Conservation (phyloP, 1,140 invertebrate genomes). For the Zaprionus gabonicus region DNA sequence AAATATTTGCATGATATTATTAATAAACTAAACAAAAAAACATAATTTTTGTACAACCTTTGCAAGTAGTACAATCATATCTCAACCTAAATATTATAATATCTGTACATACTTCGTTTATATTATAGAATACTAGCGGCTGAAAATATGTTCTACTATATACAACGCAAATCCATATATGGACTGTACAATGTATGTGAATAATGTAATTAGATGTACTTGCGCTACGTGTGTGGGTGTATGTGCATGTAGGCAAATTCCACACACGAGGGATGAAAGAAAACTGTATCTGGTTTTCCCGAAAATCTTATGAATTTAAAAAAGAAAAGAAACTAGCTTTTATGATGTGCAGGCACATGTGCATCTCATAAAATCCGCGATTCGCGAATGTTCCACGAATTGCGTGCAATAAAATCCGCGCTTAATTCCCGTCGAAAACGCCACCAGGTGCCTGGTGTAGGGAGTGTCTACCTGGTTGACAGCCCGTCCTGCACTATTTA, state of each 20-base stretch:
- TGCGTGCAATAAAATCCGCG: slow-evolving; percentile 55
- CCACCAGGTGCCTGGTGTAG: slow-evolving; percentile 29
- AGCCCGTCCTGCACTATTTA: slow-evolving; percentile 53
- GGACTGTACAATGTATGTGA: background rate
- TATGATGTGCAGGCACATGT: slow-evolving; percentile 60
- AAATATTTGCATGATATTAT: slow-evolving; percentile 1
- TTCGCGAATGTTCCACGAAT: slow-evolving; percentile 76
- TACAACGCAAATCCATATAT: background rate
- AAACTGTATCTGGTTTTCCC: slow-evolving; percentile 72
- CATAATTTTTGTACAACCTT: background rate
- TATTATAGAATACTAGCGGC: background rate
- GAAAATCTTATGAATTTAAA: slow-evolving; percentile 84
- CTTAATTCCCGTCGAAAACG: slow-evolving; percentile 46
- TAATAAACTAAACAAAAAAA: slow-evolving; percentile 17
- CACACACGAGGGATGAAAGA: slow-evolving; percentile 58
- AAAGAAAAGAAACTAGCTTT: slow-evolving; percentile 36
- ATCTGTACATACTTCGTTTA: background rate
- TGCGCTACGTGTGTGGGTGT: background rate
- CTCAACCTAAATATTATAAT: background rate
- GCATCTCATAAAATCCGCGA: slow-evolving; percentile 59
- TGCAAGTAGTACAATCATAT: background rate
- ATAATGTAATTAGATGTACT: background rate
- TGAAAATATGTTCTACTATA: background rate
- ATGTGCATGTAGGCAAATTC: slow-evolving; percentile 16
- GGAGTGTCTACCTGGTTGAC: slow-evolving; percentile 6